Evolutionary conservation across 2,888 invertebrate species (phyloP).

Genomic region (Lasioglossum villosulum): DNA sequence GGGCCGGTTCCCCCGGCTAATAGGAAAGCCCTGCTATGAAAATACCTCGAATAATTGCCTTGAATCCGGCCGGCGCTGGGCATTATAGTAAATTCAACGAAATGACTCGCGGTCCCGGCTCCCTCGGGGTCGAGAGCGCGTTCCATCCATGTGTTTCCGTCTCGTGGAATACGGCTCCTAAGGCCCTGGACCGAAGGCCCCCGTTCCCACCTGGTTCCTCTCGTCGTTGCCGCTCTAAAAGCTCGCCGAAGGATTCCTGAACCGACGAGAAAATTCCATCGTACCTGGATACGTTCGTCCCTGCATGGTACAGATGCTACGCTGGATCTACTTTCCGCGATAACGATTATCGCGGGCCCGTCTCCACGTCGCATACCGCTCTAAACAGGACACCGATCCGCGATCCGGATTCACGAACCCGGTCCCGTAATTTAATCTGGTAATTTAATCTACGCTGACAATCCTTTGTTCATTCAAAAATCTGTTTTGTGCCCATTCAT

Average conservation of each 20-base stretch:
- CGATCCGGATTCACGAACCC: background rate
- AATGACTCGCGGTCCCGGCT: slow-evolving; percentile 68
- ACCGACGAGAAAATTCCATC: slow-evolving; percentile 58
- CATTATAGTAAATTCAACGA: slow-evolving; percentile 76
- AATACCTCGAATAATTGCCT: slow-evolving; percentile 79
- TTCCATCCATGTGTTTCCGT: slow-evolving; percentile 48
- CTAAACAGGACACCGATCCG: background rate
- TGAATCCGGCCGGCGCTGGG: slow-evolving; percentile 66
- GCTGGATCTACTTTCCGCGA: slow-evolving; percentile 12
- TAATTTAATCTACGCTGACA: background rate
- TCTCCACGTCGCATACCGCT: background rate
- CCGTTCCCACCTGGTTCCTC: background rate
- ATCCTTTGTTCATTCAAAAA: background rate
- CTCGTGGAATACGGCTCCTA: slow-evolving; percentile 45
- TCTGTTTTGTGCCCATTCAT: background rate
- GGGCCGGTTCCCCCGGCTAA: slow-evolving; percentile 64
- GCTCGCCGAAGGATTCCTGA: slow-evolving; percentile 41
- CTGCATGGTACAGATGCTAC: slow-evolving; percentile 20
- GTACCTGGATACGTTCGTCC: slow-evolving; percentile 25
- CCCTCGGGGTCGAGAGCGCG: slow-evolving; percentile 53
- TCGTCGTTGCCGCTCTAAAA: slow-evolving; percentile 44
- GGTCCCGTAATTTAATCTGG: background rate
- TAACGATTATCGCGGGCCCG: slow-evolving; percentile 17
- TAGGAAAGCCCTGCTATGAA: slow-evolving; percentile 78
- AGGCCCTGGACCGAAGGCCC: slow-evolving; percentile 7